These are phyloP conservation scores for Chelidonichthys spinosus DNA, from an alignment of 2,797 vertebrate genomes.

Conservation along the genomic window DNA sequence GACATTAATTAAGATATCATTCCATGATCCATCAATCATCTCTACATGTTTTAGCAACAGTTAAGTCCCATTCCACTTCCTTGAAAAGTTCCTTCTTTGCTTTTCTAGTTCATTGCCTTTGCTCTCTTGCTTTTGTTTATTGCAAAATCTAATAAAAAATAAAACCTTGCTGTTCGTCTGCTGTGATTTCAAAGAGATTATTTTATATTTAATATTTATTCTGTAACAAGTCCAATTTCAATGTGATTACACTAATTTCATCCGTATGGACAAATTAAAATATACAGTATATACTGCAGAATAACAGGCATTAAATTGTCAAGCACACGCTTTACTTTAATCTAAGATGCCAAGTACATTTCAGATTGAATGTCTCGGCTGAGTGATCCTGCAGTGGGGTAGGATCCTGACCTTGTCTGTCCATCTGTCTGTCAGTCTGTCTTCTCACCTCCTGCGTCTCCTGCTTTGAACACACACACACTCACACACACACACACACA, in stretches of 20 bases:
- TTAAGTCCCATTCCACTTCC: constrained; percentile 11
- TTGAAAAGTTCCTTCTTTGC: constrained; percentile 1
- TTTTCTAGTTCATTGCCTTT: constrained; percentile 12
- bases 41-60: not conserved
- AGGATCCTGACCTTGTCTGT: constrained; percentile 75
- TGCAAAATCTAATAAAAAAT: not conserved
- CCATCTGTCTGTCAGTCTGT: constrained; percentile 85
- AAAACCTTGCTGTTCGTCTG: not conserved
- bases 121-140: constrained; percentile 2
- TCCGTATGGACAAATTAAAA: not conserved
- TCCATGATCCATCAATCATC: constrained; percentile 9
- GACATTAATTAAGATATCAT: not conserved
- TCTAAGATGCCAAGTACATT: constrained; percentile 47
- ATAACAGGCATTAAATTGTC: not conserved
- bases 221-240: not conserved
- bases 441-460: constrained; percentile 75
- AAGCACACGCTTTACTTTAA: constrained; percentile 16
- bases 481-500: not conserved
- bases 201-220: not conserved
- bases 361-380: constrained; percentile 64
- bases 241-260: not conserved
- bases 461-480: constrained; percentile 42
- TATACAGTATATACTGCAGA: not conserved
- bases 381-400: constrained; percentile 66
- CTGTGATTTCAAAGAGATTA: not conserved